Percentiles rank a stretch among this genome's conserved stretches.
Evolutionary conservation across 1,140 invertebrate species (phyloP).

Genomic region (Microplitis mediator): DNA sequence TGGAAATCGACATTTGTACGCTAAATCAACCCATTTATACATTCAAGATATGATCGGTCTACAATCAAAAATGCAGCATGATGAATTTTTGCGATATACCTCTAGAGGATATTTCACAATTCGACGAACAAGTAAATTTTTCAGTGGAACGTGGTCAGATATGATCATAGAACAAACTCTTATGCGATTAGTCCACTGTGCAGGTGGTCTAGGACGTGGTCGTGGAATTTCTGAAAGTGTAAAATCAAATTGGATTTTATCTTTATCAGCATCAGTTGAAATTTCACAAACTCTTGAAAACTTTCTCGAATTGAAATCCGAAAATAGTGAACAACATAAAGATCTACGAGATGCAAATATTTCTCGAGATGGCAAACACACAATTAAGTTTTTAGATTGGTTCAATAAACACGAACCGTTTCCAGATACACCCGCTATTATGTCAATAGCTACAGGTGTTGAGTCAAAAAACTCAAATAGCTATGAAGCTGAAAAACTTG

Average conservation of each 20-base stretch:
- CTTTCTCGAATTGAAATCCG: not conserved
- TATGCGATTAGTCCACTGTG: conserved; percentile 47
- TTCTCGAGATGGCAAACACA: too few species aligned
- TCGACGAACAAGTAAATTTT: conserved; percentile 50
- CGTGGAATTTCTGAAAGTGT: conserved; percentile 28
- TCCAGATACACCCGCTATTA: too few species aligned
- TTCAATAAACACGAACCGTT: too few species aligned
- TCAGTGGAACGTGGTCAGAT: conserved; percentile 50
- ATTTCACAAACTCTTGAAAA: not conserved
- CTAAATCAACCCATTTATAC: conserved; percentile 57
- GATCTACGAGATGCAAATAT: not conserved
- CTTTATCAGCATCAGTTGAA: not conserved
- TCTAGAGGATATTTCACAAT: conserved; percentile 52
- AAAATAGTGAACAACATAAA: not conserved
- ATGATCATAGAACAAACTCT: conserved; percentile 54
- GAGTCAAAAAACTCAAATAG: too few species aligned
- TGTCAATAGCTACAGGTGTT: too few species aligned
- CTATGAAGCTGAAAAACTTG: too few species aligned
- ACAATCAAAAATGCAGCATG: conserved; percentile 33
- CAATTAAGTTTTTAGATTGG: too few species aligned
- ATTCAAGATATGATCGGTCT: conserved; percentile 54
- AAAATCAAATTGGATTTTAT: not conserved
- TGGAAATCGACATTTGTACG: conserved; percentile 41
- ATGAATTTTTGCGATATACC: conserved; percentile 6
- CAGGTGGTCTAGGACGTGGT: conserved; percentile 35